phyloP scores from a whole-genome alignment of 2,888 invertebrate genomes.

The Macropis europaea region DNA sequence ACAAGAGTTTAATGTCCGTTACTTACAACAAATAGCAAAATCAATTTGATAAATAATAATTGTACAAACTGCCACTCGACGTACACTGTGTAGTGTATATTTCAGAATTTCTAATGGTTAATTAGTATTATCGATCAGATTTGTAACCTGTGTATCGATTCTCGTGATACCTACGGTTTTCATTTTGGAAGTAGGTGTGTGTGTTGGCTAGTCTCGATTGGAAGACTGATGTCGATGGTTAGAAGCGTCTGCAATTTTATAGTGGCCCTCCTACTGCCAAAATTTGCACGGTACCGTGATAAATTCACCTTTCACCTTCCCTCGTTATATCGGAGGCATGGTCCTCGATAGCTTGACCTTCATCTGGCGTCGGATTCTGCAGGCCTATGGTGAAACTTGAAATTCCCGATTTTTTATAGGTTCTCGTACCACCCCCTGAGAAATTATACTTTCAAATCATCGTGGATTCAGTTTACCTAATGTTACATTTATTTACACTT shows the following conservation, averaged over 20 bases:
- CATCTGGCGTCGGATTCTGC: constrained; percentile 10
- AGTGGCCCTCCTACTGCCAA: constrained; percentile 66
- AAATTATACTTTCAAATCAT: too few relatives aligned
- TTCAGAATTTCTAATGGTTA: too few relatives aligned
- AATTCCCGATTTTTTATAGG: constrained; percentile 10
- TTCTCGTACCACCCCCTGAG: background rate
- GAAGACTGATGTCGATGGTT: constrained; percentile 49
- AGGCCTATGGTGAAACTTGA: background rate
- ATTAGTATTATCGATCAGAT: background rate
- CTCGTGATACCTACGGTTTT: constrained; percentile 50
- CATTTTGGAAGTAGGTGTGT: constrained; percentile 48
- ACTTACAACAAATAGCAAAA: too few relatives aligned
- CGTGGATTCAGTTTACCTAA: too few relatives aligned
- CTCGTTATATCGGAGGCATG: constrained; percentile 4
- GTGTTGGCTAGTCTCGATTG: constrained; percentile 30
- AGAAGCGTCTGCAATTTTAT: constrained; percentile 58
- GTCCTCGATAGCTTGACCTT: constrained; percentile 41
- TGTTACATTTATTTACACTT: too few relatives aligned
- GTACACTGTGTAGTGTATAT: too few relatives aligned
- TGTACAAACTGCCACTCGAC: too few relatives aligned
- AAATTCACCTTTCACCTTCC: constrained; percentile 59
- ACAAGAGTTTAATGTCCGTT: too few relatives aligned
- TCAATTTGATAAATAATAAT: too few relatives aligned
- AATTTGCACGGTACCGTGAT: constrained; percentile 40
- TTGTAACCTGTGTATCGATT: background rate